Conservation (phyloP, 2,113 vertebrate species). For the Gymnorhina tibicen region DNA sequence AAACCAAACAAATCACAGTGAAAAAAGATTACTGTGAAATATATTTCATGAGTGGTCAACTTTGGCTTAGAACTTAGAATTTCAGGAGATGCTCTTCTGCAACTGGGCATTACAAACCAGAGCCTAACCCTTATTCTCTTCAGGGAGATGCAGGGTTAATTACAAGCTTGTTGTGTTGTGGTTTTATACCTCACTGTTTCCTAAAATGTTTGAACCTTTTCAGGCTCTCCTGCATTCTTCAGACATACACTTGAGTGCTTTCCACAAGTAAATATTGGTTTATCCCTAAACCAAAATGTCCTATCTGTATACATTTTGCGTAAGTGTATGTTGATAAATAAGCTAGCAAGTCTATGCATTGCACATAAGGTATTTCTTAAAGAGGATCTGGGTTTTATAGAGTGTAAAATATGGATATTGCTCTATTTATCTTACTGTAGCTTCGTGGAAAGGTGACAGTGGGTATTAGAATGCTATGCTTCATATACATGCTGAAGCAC, state of each 20-base stretch:
- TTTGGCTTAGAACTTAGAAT: not conserved
- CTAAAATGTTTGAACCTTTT: not conserved
- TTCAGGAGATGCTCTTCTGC: not conserved
- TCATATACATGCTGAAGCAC: conserved; percentile 13
- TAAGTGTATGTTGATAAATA: conserved; percentile 73
- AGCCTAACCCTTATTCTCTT: not conserved
- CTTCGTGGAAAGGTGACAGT: conserved; percentile 59
- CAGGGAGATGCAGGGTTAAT: not conserved
- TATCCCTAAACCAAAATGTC: conserved; percentile 48
- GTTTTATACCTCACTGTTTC: not conserved
- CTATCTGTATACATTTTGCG: conserved; percentile 66
- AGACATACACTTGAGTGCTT: conserved; percentile 4
- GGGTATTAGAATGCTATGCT: conserved; percentile 57
- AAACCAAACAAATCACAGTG: not conserved
- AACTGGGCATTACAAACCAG: fast-evolving
- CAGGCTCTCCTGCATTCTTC: not conserved
- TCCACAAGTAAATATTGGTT: conserved; percentile 63
- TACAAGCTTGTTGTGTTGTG: not conserved
- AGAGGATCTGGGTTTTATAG: conserved; percentile 72
- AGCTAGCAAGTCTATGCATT: conserved; percentile 61
- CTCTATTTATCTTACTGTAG: conserved; percentile 78
- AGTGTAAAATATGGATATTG: conserved; percentile 77
- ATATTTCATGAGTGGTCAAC: not conserved
- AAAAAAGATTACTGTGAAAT: not conserved
- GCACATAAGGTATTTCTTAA: conserved; percentile 61